phyloP scores from a whole-genome alignment of 2,113 vertebrate genomes.

The Pachycephala philippinensis region DNA sequence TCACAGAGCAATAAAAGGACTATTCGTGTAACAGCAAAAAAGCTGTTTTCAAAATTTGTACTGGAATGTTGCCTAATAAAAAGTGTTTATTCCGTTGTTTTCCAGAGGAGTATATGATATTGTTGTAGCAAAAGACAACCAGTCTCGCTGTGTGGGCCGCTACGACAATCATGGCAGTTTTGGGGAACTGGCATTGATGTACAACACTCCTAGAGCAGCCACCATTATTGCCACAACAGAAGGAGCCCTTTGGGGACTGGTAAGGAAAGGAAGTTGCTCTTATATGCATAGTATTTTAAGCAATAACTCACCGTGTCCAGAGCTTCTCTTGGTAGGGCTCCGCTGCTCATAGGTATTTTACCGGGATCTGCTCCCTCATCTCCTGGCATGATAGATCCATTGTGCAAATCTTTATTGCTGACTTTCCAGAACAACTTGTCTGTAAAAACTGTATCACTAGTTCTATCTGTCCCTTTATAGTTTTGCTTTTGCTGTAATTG shows the following conservation, averaged over 20 bases:
- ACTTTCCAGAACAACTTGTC: conserved; percentile 1
- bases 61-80: conserved; percentile 24
- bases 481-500: not conserved
- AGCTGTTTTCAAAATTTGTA: not conserved
- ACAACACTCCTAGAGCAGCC: conserved; percentile 96
- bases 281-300: not conserved
- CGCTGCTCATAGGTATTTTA: not conserved
- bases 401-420: not conserved
- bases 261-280: conserved; percentile 68
- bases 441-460: not conserved
- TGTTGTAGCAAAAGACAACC: conserved; percentile 83
- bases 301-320: accelerated
- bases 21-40: not conserved
- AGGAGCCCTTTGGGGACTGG: conserved; percentile 95
- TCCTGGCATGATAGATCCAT: not conserved
- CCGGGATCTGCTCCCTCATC: not conserved
- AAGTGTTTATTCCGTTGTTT: conserved; percentile 25
- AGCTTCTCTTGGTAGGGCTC: not conserved
- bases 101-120: conserved; percentile 92
- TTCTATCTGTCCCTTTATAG: not conserved
- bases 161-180: conserved; percentile 97
- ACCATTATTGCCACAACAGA: conserved; percentile 92
- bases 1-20: not conserved
- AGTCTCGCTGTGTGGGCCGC: conserved; percentile 84
- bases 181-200: conserved; percentile 97